These are phyloP conservation scores for Drosophila kanekoi DNA, from an alignment of 2,888 invertebrate genomes.

Conservation along the genomic window DNA sequence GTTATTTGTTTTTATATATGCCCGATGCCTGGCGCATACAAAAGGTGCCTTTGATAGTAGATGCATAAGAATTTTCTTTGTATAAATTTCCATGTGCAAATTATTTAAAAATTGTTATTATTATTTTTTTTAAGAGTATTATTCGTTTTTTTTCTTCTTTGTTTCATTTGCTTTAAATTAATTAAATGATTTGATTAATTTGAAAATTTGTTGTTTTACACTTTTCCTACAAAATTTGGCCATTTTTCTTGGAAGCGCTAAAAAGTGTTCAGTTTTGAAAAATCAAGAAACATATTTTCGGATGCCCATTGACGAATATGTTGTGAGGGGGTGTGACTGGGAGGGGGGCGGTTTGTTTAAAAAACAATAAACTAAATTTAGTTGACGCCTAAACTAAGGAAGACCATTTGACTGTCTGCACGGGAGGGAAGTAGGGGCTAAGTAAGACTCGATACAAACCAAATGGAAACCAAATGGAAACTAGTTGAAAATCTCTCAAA, in stretches of 20 bases:
- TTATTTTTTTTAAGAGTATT: slow-evolving; percentile 24
- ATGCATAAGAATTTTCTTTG: slow-evolving; percentile 42
- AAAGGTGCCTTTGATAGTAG: slow-evolving; percentile 72
- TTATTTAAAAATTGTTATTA: slow-evolving; percentile 43
- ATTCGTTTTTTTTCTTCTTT: background rate
- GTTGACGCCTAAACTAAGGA: slow-evolving; percentile 72
- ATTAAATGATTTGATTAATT: slow-evolving; percentile 50
- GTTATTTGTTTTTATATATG: slow-evolving; percentile 33
- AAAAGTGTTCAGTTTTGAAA: slow-evolving; percentile 79
- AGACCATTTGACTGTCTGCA: slow-evolving; percentile 67
- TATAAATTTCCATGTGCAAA: slow-evolving; percentile 52
- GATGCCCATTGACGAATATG: background rate
- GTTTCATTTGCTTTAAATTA: slow-evolving; percentile 36
- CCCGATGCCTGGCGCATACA: slow-evolving; percentile 49
- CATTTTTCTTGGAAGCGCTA: slow-evolving; percentile 85
- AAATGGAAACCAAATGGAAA: slow-evolving; percentile 12
- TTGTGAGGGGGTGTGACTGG: background rate
- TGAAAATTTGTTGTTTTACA: slow-evolving; percentile 41
- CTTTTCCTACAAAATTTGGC: slow-evolving; percentile 83
- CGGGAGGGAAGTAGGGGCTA: slow-evolving; percentile 47
- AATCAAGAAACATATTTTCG: slow-evolving; percentile 47
- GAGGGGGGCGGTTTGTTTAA: slow-evolving; percentile 5
- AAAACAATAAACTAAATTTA: slow-evolving; percentile 42
- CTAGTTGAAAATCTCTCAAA: background rate
- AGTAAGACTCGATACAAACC: slow-evolving; percentile 9